Conservation (phyloP, 2,888 invertebrate species). For the Campaea margaritaria region DNA sequence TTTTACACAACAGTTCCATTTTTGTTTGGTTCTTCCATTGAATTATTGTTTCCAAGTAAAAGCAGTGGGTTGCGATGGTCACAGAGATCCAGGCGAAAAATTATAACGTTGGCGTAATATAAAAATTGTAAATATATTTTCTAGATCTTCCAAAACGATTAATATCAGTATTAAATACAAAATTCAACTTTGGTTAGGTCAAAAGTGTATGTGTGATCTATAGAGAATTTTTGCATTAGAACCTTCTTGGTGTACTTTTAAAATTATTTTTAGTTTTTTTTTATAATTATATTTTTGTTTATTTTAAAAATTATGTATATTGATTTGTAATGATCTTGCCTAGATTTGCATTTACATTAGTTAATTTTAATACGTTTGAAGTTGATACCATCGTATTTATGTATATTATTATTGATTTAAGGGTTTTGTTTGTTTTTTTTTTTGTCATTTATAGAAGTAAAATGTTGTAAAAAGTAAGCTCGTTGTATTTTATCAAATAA, state of each 20-base stretch:
- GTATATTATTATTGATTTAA: slow-evolving; percentile 83
- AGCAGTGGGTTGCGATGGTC: slow-evolving; percentile 76
- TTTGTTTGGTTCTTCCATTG: slow-evolving; percentile 18
- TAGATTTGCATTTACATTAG: slow-evolving; percentile 84
- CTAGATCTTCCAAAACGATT: slow-evolving; percentile 82
- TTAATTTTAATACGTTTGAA: slow-evolving; percentile 78
- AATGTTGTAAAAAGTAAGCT: slow-evolving; percentile 86
- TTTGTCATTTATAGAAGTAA: slow-evolving; percentile 84
- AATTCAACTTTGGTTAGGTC: slow-evolving; percentile 84
- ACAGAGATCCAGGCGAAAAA: slow-evolving; percentile 79
- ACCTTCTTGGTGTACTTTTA: slow-evolving; percentile 74
- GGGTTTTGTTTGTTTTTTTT: slow-evolving; percentile 82
- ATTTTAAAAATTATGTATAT: slow-evolving; percentile 71
- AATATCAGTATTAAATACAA: slow-evolving; percentile 85
- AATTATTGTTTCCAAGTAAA: slow-evolving; percentile 16
- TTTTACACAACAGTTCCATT: slow-evolving; percentile 73
- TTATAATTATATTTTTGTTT: slow-evolving; percentile 61
- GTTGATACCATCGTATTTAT: slow-evolving; percentile 85
- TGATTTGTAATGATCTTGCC: slow-evolving; percentile 81
- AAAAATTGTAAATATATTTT: slow-evolving; percentile 83
- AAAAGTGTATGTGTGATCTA: slow-evolving; percentile 84
- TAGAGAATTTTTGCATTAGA: slow-evolving; percentile 77
- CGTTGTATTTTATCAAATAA: slow-evolving; percentile 86
- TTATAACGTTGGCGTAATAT: slow-evolving; percentile 73
- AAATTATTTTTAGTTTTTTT: slow-evolving; percentile 66